A percentile compares a stretch with the other conserved stretches of the same genome.
phyloP scores from a whole-genome alignment of 92 coral and sea anemone genomes.

The Paragorgia papillata region DNA sequence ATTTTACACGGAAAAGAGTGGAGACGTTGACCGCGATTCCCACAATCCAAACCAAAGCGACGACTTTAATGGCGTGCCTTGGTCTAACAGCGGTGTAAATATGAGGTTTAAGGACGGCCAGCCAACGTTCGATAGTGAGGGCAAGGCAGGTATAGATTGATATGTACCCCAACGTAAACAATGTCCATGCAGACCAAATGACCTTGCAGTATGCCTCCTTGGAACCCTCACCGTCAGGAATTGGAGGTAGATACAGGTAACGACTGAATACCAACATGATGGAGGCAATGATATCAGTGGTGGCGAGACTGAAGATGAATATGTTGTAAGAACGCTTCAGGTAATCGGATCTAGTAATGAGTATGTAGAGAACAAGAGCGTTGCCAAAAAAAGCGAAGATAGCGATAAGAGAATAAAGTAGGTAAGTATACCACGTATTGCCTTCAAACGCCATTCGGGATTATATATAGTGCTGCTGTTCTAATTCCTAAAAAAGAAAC shows the following conservation, averaged over 20 bases:
- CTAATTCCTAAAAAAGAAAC: too few species aligned
- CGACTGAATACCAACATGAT: constrained; percentile 32
- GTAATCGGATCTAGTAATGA: constrained; percentile 7
- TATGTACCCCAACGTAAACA: constrained; percentile 22
- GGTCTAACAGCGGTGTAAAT: constrained; percentile 12
- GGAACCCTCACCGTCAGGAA: constrained; percentile 15
- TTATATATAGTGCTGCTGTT: neutral
- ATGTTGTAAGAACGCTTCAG: constrained; percentile 26
- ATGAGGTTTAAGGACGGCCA: constrained; percentile 26
- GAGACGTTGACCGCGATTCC: constrained; percentile 11
- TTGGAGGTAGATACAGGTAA: constrained; percentile 20
- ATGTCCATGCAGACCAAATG: constrained; percentile 33
- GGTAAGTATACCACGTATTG: constrained; percentile 38
- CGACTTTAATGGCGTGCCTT: constrained; percentile 6
- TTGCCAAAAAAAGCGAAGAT: constrained; percentile 11
- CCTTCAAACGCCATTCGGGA: constrained; percentile 29
- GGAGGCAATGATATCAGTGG: constrained; percentile 8
- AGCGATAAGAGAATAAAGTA: constrained; percentile 20
- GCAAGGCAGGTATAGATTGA: constrained; percentile 31
- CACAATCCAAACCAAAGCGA: constrained; percentile 12
- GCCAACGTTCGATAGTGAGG: constrained; percentile 29
- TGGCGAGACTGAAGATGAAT: constrained; percentile 6
- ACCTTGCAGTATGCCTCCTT: constrained; percentile 8
- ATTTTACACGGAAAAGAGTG: constrained; percentile 18
- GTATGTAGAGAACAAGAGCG: constrained; percentile 26